Evolutionary conservation across 1,140 invertebrate genomes (phyloP), one percentile per base, ranked within the genome.

Genomic region (Venustaconcha ellipsiformis): DNA sequence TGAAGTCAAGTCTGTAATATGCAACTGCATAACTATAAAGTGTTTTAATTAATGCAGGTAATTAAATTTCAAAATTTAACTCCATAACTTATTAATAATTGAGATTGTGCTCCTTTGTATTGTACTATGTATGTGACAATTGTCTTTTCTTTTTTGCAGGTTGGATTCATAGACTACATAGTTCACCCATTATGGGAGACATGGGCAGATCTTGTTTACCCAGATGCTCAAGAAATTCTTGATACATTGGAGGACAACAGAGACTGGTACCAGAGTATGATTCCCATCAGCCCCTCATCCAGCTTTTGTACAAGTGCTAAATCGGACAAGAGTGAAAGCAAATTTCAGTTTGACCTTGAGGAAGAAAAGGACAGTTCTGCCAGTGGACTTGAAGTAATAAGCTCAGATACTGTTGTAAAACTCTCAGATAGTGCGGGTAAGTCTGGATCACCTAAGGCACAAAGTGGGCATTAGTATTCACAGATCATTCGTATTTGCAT

Each of bases 91-190:
- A n/a, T 62, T 62, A 62, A 13, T 62, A n/a, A 23, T 6, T 23
- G 18, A 62, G 14, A 62, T n/a, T 0, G 13, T 62, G 18, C 23
- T 62, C 4, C 18, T n/a, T n/a, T 18, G 8, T 62, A 62, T 23
- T 17, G 4, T 17, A 11, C 30, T 66, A 23, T 5, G 26, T 17
- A 15, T 20, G 11, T 15, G n/a, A 23, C 6, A 70, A 13, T 48
- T 37, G 17, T 57, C 67, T 72, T 77, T 63, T 71, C 76, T 80
- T 71, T 64, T 67, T 80, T 84, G 86, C 90, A 96, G 93, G 97
- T 99, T 86, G 97, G 98, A 79, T 99, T 99, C 88, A 99, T 99
- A 86, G 97, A 99, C 91, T 99, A 99, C 89, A 99, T 99, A 86
- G 97, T 99, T 6, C 98, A 99, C 92, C 98, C 98, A 13, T 91